Base-by-base conservation (phyloP, 2,888 invertebrate species). In the Andrena bicolor region DNA sequence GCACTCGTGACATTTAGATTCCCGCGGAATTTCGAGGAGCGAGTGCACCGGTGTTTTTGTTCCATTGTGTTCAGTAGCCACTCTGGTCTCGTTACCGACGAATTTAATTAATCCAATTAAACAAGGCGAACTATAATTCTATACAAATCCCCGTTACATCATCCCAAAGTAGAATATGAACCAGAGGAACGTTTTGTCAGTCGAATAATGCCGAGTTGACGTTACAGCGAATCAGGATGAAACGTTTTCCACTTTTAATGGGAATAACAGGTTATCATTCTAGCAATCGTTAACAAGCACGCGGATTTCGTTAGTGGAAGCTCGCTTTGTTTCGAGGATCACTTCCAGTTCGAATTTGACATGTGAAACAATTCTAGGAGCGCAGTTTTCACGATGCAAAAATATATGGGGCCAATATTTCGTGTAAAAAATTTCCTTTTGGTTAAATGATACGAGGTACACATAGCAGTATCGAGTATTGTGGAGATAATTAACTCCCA, bases 221-320 rank as follows among this genome's bases (percentile, higher is more conserved):
- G 75, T 74, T 76, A 82, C 82, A 65, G 68, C 72, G 76, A 73
- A 76, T 61, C 76, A 48, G 73, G 60, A 70, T 60, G 76, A 82
- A 82, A 70, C 64, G 73, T 73, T 76, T 41, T 35, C 64, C 76
- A 83, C 73, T 81, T 84, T 81, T 76, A 86, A 78, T 72, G 87
- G 76, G 69, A 72, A 73, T 48, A 41, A 65, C 70, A 51, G 75
- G 78, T 72, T 83, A 85, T 87, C 83, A 79, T 87, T 85, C 78
- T 78, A 76, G 83, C 72, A 83, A 85, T 80, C 68, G 87, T 80
- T 87, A 86, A 86, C 86, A 81, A 86, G 85, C 83, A 76, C 76
- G 83, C 70, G 82, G 60, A 75, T 66, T 80, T 71, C 51, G 76
- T 68, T 68, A 49, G 74, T 64, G 75, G 72, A 68, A 69, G 72